Conservation (phyloP, 2,113 vertebrate species). For the Pseudorhombus dupliciocellatus region DNA sequence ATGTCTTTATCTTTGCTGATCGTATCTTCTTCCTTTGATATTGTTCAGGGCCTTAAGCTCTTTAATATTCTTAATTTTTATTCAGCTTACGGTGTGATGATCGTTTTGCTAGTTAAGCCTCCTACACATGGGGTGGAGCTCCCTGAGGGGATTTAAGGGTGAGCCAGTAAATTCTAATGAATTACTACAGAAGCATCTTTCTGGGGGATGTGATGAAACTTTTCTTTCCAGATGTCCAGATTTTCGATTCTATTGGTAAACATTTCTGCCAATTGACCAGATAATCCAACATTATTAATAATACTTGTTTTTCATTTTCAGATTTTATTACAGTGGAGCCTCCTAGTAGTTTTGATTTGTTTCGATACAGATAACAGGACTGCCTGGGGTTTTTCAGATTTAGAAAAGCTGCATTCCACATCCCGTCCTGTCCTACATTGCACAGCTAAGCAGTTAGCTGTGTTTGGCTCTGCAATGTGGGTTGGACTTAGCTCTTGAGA, state of each 20-base stretch:
- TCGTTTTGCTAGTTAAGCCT: constrained; percentile 48
- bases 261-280: not conserved
- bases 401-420: constrained; percentile 29
- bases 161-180: constrained; percentile 53
- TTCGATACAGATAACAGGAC: constrained; percentile 10
- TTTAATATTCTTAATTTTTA: constrained; percentile 39
- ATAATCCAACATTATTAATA: not conserved
- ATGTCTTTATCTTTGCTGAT: constrained; percentile 33
- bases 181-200: constrained; percentile 29
- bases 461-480: constrained; percentile 43
- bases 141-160: constrained; percentile 47
- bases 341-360: constrained; percentile 25
- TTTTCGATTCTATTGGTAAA: constrained; percentile 1
- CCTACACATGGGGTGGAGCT: constrained; percentile 54
- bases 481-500: constrained; percentile 34
- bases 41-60: constrained; percentile 19
- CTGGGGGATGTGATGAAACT: constrained; percentile 9
- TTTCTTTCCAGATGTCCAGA: not conserved
- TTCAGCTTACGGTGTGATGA: constrained; percentile 50
- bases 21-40: constrained; percentile 18
- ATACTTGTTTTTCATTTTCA: not conserved
- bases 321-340: not conserved
- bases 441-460: constrained; percentile 44
- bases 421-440: constrained; percentile 48
- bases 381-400: constrained; percentile 44